Conservation (phyloP, 2,888 invertebrate species). For the Phyto melanocephala region DNA sequence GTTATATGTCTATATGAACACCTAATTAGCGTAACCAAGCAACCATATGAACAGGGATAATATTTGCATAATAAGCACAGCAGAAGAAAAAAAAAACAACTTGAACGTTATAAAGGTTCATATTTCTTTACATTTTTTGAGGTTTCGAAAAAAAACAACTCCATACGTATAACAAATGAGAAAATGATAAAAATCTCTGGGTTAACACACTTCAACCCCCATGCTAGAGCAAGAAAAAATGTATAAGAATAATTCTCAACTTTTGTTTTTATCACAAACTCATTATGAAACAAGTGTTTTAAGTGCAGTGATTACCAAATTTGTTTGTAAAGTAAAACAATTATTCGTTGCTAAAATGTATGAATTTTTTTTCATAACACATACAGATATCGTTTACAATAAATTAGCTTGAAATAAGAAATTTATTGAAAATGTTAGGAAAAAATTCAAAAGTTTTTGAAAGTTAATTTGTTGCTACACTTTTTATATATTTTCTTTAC, state of each 20-base stretch:
- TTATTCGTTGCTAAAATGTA: no score
- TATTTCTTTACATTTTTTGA: constrained; percentile 7
- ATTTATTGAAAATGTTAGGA: no score
- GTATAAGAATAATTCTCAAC: constrained; percentile 21
- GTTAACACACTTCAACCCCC: constrained; percentile 56
- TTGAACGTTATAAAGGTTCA: constrained; percentile 51
- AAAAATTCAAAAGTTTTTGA: no score
- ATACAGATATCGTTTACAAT: no score
- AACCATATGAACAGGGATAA: constrained; percentile 59
- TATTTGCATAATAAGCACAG: constrained; percentile 36
- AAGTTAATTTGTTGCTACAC: no score
- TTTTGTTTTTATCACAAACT: constrained; percentile 29
- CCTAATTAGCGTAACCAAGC: constrained; percentile 62
- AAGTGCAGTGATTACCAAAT: background rate
- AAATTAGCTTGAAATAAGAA: no score
- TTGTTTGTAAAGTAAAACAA: background rate
- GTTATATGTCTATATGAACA: constrained; percentile 54
- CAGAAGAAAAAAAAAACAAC: background rate
- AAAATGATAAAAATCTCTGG: constrained; percentile 53
- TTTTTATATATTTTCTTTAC: no score
- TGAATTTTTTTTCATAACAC: no score
- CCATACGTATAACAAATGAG: constrained; percentile 3
- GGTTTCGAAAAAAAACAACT: background rate
- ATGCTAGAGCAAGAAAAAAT: background rate
- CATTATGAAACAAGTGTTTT: constrained; percentile 11